These are phyloP conservation scores for Ephestia elutella DNA, from an alignment of 1,140 invertebrate genomes.

Conservation along the genomic window DNA sequence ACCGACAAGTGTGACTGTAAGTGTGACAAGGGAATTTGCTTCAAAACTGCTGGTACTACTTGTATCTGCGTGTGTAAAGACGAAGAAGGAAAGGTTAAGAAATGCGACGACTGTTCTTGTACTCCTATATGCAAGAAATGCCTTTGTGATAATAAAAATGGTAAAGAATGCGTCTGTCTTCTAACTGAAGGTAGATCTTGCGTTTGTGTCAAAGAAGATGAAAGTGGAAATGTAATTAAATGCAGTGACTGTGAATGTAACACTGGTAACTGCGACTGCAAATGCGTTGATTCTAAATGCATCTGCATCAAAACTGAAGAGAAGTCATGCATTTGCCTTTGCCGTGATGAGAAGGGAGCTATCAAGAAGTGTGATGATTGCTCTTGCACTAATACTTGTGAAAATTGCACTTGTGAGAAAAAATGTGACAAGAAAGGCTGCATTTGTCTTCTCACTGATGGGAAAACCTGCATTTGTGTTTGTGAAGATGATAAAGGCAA, in stretches of 20 bases:
- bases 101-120: conserved; percentile 27
- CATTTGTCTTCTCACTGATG: conserved; percentile 17
- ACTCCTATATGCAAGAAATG: background rate
- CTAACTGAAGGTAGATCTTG: conserved; percentile 15
- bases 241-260: conserved; percentile 17
- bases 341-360: background rate
- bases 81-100: conserved; percentile 19
- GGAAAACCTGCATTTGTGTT: conserved; percentile 10
- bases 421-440: conserved; percentile 25
- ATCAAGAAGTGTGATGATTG: conserved; percentile 5
- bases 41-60: conserved; percentile 19
- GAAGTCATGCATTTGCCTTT: conserved; percentile 7
- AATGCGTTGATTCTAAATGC: conserved; percentile 18
- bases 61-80: conserved; percentile 32
- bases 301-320: background rate
- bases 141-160: conserved; percentile 15
- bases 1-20: conserved; percentile 13
- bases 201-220: conserved; percentile 3
- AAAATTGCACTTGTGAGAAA: conserved; percentile 1
- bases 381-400: conserved; percentile 6
- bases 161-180: conserved; percentile 21
- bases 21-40: conserved; percentile 26
- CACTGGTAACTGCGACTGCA: conserved; percentile 10
- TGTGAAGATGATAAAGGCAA: conserved; percentile 1
- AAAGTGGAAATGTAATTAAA: background rate